Conservation (phyloP, 1,140 invertebrate genomes). For the Orchestia grillus region DNA sequence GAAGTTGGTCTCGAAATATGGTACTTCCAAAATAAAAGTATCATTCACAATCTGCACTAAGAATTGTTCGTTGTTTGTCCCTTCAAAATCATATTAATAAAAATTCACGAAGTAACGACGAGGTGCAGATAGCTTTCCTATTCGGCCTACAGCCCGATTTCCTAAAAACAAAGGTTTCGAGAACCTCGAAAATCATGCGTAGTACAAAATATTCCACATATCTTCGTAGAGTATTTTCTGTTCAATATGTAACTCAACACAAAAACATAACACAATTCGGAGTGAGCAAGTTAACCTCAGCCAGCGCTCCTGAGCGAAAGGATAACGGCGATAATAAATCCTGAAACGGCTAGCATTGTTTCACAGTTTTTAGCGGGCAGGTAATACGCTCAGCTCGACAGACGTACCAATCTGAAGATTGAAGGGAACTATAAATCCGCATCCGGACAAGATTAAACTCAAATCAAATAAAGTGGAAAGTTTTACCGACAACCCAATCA, state of each 20-base stretch:
- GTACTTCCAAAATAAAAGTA: neutral
- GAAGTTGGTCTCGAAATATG: neutral
- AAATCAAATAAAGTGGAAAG: constrained; percentile 54
- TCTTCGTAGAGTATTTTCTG: neutral
- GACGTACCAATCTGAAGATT: constrained; percentile 37
- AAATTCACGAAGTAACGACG: neutral
- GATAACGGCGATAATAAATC: constrained; percentile 1
- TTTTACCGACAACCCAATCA: constrained; percentile 28
- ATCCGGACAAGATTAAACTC: constrained; percentile 44
- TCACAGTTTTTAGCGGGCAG: neutral
- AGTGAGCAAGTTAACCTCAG: neutral
- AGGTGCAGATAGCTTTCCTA: neutral
- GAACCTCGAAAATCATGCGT: neutral
- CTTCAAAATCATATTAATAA: neutral
- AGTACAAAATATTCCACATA: neutral
- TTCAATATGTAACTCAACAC: neutral
- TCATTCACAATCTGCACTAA: neutral
- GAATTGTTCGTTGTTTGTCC: no score
- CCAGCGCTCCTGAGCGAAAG: neutral
- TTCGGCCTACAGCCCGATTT: neutral
- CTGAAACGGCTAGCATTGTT: neutral
- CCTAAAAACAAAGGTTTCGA: neutral
- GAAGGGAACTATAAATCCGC: constrained; percentile 19
- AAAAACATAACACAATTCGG: neutral
- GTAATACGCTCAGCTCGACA: constrained; percentile 29